Evolutionary conservation across 1,140 invertebrate species (phyloP).

Genomic region (Ylistrum balloti): DNA sequence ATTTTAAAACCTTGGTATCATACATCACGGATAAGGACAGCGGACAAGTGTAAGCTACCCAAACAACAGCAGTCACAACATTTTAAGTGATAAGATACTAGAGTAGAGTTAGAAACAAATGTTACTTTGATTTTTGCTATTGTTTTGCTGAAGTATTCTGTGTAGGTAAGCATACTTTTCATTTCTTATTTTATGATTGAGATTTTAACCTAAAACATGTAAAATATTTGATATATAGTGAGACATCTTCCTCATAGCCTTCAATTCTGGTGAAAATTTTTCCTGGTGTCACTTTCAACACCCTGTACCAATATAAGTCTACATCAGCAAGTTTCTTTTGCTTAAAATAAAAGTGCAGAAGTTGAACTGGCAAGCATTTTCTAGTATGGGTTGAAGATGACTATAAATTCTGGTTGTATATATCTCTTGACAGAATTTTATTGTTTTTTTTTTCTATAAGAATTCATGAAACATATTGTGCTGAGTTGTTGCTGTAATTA

Average conservation of each 20-base stretch:
- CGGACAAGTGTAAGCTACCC: background rate
- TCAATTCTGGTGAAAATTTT: background rate
- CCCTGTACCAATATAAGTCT: background rate
- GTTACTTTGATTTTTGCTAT: background rate
- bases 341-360: background rate
- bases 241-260: background rate
- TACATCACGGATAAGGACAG: too few relatives aligned
- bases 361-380: background rate
- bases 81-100: background rate
- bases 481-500: too few relatives aligned
- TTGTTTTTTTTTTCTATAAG: too few relatives aligned
- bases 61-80: background rate
- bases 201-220: background rate
- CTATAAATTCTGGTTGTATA: too few relatives aligned
- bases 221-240: background rate
- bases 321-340: background rate
- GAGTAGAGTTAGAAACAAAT: background rate
- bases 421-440: too few relatives aligned
- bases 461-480: too few relatives aligned
- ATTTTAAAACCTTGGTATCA: too few relatives aligned
- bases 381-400: too few relatives aligned
- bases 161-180: background rate
- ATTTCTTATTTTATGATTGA: background rate
- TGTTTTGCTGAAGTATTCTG: conserved; percentile 8
- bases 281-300: background rate